These are phyloP conservation scores for Crotophaga sulcirostris DNA, from an alignment of 2,113 vertebrate species.

Conservation along the genomic window DNA sequence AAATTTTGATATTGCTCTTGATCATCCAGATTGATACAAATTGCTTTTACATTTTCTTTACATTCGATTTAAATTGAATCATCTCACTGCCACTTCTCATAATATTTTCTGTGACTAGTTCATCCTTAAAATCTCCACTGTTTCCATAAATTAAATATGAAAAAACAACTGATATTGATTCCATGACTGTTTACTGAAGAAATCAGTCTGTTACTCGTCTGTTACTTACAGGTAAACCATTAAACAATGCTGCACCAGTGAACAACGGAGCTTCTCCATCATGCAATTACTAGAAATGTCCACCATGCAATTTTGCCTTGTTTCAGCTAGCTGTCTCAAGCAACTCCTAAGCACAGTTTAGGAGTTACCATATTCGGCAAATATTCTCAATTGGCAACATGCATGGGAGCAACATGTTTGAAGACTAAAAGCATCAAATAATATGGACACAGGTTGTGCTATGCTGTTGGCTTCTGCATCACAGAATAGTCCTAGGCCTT, in stretches of 20 bases:
- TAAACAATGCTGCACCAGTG: not conserved
- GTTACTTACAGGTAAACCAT: not conserved
- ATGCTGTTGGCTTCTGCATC: not conserved
- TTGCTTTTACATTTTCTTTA: not conserved
- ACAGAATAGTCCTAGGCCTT: not conserved
- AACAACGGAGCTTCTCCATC: not conserved
- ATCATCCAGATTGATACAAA: not conserved
- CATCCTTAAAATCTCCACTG: not conserved
- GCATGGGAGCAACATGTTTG: not conserved
- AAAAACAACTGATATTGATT: not conserved
- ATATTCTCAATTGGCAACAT: not conserved
- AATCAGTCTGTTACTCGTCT: not conserved
- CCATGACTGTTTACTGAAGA: not conserved
- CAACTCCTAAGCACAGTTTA: not conserved
- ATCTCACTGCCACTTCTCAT: not conserved
- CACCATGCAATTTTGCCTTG: not conserved
- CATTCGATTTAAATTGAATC: not conserved
- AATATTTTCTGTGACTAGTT: not conserved
- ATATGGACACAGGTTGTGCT: not conserved
- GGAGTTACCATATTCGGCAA: not conserved
- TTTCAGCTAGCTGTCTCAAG: not conserved
- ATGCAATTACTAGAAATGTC: not conserved
- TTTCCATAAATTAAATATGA: not conserved
- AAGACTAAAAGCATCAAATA: not conserved
- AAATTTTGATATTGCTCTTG: not conserved